Percentiles rank a stretch among this genome's conserved stretches.
These are phyloP conservation scores for Pithys albifrons DNA, from an alignment of 2,113 vertebrate species.

Conservation along the genomic window DNA sequence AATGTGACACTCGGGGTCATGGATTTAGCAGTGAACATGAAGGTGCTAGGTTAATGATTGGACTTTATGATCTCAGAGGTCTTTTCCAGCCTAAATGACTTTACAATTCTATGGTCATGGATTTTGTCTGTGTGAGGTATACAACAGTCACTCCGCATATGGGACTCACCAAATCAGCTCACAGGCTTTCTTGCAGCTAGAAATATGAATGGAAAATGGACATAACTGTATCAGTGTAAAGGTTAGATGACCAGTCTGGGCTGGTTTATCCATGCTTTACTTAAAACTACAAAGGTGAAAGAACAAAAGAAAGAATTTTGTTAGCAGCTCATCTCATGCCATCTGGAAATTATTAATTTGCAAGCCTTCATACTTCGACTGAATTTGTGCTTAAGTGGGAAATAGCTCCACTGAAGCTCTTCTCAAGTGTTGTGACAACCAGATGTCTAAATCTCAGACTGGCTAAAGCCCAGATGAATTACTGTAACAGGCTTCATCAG, in stretches of 20 bases:
- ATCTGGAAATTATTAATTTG: slow-evolving; percentile 66
- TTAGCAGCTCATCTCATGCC: neutral
- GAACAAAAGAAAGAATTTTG: neutral
- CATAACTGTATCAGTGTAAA: neutral
- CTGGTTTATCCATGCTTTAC: neutral
- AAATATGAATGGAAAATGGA: neutral
- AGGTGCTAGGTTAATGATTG: neutral
- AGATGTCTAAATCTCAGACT: neutral
- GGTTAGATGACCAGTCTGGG: neutral
- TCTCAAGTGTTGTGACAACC: neutral
- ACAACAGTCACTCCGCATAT: neutral
- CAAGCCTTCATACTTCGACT: slow-evolving; percentile 38
- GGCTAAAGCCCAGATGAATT: neutral
- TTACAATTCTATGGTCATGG: neutral
- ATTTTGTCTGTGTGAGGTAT: neutral
- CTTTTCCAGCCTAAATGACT: neutral
- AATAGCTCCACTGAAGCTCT: slow-evolving; percentile 64
- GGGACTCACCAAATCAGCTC: neutral
- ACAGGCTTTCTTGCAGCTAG: neutral
- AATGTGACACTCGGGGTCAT: neutral
- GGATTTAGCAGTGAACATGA: neutral
- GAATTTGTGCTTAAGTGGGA: slow-evolving; percentile 22
- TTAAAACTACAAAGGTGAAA: neutral
- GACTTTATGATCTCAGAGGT: neutral
- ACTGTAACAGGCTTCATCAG: neutral